Conservation (phyloP, 2,113 vertebrate species). For the Clarias magur region DNA sequence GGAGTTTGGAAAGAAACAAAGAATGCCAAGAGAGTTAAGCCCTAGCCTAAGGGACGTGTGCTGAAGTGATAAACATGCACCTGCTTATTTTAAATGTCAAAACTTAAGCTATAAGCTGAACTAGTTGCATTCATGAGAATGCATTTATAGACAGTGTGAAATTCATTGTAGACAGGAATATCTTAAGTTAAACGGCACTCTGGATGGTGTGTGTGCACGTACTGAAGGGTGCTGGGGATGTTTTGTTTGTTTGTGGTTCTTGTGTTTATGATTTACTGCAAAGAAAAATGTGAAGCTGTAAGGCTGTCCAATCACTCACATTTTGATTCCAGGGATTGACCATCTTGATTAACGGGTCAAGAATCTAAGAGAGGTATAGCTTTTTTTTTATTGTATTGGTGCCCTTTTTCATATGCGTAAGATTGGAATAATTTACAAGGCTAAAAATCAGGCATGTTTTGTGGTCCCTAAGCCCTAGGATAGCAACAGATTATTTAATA, state of each 20-base stretch:
- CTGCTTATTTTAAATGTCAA: not conserved
- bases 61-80: constrained; percentile 7
- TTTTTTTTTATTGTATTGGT: no score
- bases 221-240: not conserved
- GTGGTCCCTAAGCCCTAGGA: not conserved
- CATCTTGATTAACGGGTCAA: not conserved
- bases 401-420: not conserved
- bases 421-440: no score
- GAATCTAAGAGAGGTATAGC: no score
- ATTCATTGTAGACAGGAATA: not conserved
- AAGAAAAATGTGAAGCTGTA: not conserved
- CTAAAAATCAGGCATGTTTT: not conserved
- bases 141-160: not conserved
- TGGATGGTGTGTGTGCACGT: not conserved
- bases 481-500: not conserved
- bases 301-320: no score
- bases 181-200: not conserved
- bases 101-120: not conserved
- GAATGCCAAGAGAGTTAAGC: constrained; percentile 43
- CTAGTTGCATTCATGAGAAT: not conserved
- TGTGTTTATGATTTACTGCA: not conserved
- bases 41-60: constrained; percentile 10
- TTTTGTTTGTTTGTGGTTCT: not conserved
- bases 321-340: not conserved
- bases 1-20: constrained; percentile 40